Percentiles rank a stretch among this genome's conserved stretches.
Conservation (phyloP, 2,113 vertebrate species). For the sheep (Ovis aries) region DNA sequence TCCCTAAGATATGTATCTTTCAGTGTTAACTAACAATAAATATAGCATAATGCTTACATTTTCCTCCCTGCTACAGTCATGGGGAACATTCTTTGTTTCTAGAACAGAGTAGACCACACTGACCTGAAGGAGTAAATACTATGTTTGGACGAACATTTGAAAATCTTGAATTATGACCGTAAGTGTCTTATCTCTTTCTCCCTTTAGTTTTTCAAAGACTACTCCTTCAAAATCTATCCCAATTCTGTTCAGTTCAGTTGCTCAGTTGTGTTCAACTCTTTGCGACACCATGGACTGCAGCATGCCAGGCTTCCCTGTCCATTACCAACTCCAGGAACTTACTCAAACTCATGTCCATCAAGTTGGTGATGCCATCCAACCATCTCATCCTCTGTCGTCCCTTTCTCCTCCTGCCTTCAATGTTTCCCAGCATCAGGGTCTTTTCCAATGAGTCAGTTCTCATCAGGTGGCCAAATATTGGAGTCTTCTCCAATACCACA, state of each 20-base stretch:
- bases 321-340: not conserved
- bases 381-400: not conserved
- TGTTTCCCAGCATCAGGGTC: not conserved
- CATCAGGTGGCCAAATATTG: too few relatives aligned
- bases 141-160: not conserved
- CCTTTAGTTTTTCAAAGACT: not conserved
- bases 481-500: not conserved
- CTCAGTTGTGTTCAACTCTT: not conserved
- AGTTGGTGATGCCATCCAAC: not conserved
- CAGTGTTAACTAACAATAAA: conserved; percentile 1
- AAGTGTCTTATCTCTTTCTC: not conserved
- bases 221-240: not conserved
- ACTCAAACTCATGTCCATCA: not conserved
- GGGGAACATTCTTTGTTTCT: not conserved
- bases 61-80: not conserved
- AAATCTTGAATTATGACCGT: not conserved
- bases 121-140: not conserved
- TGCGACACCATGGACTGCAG: fast-evolving
- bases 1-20: not conserved
- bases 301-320: not conserved
- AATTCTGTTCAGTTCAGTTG: not conserved
- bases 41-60: not conserved
- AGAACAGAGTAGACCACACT: not conserved
- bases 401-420: not conserved
- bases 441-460: not conserved